Conservation (phyloP, 2,888 invertebrate genomes). For the Formica aserva region DNA sequence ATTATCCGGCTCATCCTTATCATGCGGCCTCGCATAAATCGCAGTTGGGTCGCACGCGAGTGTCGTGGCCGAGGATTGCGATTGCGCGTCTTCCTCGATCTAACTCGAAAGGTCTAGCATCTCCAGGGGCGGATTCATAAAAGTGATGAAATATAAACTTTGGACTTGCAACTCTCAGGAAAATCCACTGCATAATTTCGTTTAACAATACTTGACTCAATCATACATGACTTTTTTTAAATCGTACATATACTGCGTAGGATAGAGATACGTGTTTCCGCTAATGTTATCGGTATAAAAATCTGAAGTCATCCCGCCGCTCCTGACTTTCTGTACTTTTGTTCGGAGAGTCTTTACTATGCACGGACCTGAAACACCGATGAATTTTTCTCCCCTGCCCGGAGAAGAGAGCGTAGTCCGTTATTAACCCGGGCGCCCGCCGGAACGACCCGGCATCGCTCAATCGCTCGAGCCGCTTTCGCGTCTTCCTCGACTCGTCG, state of each 20-base stretch:
- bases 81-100: conserved; percentile 36
- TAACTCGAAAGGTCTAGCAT: neutral
- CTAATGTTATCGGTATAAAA: neutral
- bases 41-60: conserved; percentile 74
- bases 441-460: conserved; percentile 71
- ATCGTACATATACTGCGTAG: neutral
- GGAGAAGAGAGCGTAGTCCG: conserved; percentile 54
- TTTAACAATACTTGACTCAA: neutral
- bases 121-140: neutral
- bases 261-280: neutral
- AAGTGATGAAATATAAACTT: neutral
- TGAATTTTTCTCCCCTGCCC: conserved; percentile 47
- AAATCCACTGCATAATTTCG: neutral
- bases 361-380: conserved; percentile 38
- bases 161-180: no score
- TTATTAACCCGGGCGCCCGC: conserved; percentile 72
- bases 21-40: conserved; percentile 80
- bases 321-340: neutral
- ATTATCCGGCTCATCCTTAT: conserved; percentile 80
- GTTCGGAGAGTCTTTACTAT: neutral
- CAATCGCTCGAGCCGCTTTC: conserved; percentile 60
- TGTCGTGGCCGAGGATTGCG: conserved; percentile 59
- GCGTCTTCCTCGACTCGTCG: conserved; percentile 42
- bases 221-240: neutral
- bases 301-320: neutral